These are phyloP conservation scores for Motacilla alba DNA, from an alignment of 2,113 vertebrate species.

Conservation along the genomic window DNA sequence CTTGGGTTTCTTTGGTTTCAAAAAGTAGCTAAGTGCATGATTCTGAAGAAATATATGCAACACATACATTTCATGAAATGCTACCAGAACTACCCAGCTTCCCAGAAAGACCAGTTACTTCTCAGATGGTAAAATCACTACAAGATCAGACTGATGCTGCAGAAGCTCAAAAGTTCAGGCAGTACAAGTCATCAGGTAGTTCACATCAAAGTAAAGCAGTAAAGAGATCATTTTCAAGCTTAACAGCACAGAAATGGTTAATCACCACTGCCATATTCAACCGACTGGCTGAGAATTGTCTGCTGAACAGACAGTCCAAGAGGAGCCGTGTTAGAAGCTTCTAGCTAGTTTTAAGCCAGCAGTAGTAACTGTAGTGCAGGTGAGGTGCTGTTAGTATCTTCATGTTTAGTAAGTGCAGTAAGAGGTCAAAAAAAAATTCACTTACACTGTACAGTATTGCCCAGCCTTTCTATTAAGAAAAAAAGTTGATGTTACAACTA, in stretches of 20 bases:
- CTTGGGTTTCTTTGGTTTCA: neutral
- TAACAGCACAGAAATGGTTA: neutral
- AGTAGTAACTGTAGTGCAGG: neutral
- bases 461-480: conserved; percentile 67
- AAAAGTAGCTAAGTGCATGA: neutral
- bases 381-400: conserved; percentile 43
- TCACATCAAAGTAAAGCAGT: neutral
- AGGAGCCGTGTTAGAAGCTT: neutral
- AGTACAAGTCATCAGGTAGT: neutral
- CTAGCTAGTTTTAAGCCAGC: neutral
- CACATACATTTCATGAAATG: neutral
- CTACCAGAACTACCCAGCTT: neutral
- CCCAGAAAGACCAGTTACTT: neutral
- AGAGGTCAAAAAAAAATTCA: conserved; percentile 13
- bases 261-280: neutral
- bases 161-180: neutral
- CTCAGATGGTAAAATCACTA: neutral
- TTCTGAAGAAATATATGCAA: neutral
- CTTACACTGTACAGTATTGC: conserved; percentile 64
- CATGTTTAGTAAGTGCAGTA: neutral
- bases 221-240: neutral
- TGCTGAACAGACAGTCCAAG: neutral
- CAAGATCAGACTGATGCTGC: neutral
- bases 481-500: conserved; percentile 34
- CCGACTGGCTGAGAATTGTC: neutral